Percentiles rank a stretch among this genome's conserved stretches.
phyloP scores from a whole-genome alignment of 1,140 invertebrate genomes.

The Psix sp. region DNA sequence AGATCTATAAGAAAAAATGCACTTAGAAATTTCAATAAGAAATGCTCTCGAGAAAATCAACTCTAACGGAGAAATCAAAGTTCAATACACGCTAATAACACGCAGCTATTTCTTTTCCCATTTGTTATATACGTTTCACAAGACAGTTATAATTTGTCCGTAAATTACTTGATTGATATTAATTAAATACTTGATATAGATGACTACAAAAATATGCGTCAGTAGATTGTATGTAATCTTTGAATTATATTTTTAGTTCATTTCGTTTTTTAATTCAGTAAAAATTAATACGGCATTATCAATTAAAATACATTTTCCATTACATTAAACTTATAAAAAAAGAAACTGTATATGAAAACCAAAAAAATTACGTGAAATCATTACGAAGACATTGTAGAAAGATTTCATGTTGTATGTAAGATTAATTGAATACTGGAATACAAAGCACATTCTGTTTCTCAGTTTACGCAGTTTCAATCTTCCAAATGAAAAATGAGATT shows the following conservation, averaged over 20 bases:
- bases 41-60: slow-evolving; percentile 39
- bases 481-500: too few relatives aligned
- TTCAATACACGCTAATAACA: slow-evolving; percentile 42
- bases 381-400: too few relatives aligned
- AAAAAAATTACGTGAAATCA: too few relatives aligned
- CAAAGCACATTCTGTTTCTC: too few relatives aligned
- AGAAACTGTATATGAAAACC: too few relatives aligned
- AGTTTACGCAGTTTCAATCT: too few relatives aligned
- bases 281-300: too few relatives aligned
- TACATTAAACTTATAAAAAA: too few relatives aligned
- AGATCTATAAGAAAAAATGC: slow-evolving; percentile 10
- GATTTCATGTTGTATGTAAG: too few relatives aligned
- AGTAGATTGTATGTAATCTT: background rate
- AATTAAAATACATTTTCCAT: too few relatives aligned
- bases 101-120: slow-evolving; percentile 37
- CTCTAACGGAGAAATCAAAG: slow-evolving; percentile 55
- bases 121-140: slow-evolving; percentile 36
- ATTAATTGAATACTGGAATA: too few relatives aligned
- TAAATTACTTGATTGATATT: slow-evolving; percentile 33
- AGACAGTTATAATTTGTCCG: slow-evolving; percentile 27
- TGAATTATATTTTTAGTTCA: background rate
- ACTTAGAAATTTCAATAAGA: slow-evolving; percentile 31
- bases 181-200: slow-evolving; percentile 12
- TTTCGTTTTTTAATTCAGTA: too few relatives aligned
- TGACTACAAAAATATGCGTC: slow-evolving; percentile 1